Evolutionary conservation across 2,888 invertebrate genomes (phyloP), one percentile per base, ranked within the genome.

Genomic region (Caprella mutica): DNA sequence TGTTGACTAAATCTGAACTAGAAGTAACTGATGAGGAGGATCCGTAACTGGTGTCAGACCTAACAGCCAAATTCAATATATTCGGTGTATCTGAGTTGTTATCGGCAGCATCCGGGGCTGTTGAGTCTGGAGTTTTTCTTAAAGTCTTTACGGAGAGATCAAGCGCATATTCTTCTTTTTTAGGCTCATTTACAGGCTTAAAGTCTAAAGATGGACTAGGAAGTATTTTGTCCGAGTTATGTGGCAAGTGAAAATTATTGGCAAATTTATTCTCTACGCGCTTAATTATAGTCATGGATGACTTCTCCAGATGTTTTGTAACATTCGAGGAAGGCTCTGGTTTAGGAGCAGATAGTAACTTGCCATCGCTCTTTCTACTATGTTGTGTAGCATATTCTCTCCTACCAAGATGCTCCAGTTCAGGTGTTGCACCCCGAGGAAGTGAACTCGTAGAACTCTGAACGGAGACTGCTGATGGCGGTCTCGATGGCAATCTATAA

Each of bases 71-170:
- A 30, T 48, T 30, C 17, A 48, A 29, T n/a, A n/a, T n/a, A n/a
- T n/a, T n/a, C n/a, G n/a, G n/a, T n/a, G n/a, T n/a, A n/a, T n/a
- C n/a, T n/a, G n/a, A 24, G 24, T 26, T 9, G 24, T 29, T 55
- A 33, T 58, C 51, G 17, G 54, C 58, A 33, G 51, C 38, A 44
- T 59, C 59, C 17, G 59, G 59, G 38, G 85, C 83, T 1, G 90
- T 89, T 0, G 89, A 89, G 73, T 90, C 89, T 0, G 90, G 88
- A 3, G 87, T 84, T 52, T 88, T 88, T 70, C 87, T 82, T 0
- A 90, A 83, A 1, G 89, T 90, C 72, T 90, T 89, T 44, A 90
- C 86, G 0, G 90, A 90, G 53, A 91, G 76, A 74, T 91, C 91
- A 59, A 91, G 74, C 0, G 89, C 90, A 9, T 86, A 87, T 72